A percentile compares a stretch with the other conserved stretches of the same genome.
Conservation (phyloP, 2,113 vertebrate species). For the Eulemur macaco region DNA sequence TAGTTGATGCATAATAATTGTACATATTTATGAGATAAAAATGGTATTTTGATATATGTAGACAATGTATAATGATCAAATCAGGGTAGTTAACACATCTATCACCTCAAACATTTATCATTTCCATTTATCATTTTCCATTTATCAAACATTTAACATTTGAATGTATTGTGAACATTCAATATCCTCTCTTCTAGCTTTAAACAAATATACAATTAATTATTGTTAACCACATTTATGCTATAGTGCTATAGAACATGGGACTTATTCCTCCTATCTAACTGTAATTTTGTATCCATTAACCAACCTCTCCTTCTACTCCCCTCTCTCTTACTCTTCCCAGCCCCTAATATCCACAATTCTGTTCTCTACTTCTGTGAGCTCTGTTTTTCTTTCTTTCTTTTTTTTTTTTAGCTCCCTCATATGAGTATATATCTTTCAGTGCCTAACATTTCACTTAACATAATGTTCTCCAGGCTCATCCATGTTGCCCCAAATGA, state of each 20-base stretch:
- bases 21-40: neutral
- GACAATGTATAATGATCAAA: neutral
- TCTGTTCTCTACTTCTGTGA: neutral
- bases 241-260: neutral
- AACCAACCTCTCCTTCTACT: neutral
- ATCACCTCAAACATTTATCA: neutral
- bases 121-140: neutral
- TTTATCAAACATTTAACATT: no score
- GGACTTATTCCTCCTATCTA: neutral
- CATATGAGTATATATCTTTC: neutral
- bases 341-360: neutral
- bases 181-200: neutral
- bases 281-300: neutral
- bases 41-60: neutral
- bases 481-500: neutral
- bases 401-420: neutral
- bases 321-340: neutral
- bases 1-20: neutral
- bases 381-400: neutral
- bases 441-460: neutral
- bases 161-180: neutral
- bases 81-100: neutral
- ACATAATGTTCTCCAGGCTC: neutral
- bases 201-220: neutral
- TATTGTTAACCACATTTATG: neutral